Conservation (phyloP, 2,888 invertebrate genomes). For the Tenthredo mesomela region DNA sequence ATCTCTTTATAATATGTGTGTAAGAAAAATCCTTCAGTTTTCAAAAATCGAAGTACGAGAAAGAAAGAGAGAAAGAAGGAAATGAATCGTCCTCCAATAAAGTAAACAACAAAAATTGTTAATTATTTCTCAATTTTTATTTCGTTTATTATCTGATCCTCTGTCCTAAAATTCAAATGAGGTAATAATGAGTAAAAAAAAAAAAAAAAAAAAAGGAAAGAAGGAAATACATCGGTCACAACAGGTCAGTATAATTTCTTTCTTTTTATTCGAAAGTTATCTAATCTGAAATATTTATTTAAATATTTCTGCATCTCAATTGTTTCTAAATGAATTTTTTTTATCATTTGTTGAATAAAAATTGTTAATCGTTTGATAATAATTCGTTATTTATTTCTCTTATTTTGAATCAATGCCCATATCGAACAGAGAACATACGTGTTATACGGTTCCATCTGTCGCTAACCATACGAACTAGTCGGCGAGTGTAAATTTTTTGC, state of each 20-base stretch:
- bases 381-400: not conserved
- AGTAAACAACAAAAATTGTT: not conserved
- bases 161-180: not conserved
- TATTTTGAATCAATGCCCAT: not conserved
- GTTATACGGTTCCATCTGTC: slow-evolving; percentile 32
- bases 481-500: slow-evolving; percentile 57
- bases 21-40: too few relatives aligned
- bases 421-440: not conserved
- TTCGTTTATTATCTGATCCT: not conserved
- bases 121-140: not conserved
- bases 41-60: not conserved
- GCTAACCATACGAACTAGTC: not conserved
- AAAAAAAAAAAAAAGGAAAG: not conserved
- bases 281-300: not conserved
- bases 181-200: not conserved
- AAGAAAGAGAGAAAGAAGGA: not conserved
- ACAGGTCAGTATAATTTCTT: not conserved
- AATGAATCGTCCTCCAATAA: not conserved
- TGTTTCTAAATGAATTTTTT: not conserved
- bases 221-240: not conserved
- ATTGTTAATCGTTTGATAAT: too few relatives aligned
- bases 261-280: not conserved
- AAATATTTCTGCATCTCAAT: not conserved
- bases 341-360: not conserved
- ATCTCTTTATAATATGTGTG: too few relatives aligned